These are phyloP conservation scores for Aleiodes sp. DNA, from an alignment of 1,140 invertebrate species.

Conservation along the genomic window DNA sequence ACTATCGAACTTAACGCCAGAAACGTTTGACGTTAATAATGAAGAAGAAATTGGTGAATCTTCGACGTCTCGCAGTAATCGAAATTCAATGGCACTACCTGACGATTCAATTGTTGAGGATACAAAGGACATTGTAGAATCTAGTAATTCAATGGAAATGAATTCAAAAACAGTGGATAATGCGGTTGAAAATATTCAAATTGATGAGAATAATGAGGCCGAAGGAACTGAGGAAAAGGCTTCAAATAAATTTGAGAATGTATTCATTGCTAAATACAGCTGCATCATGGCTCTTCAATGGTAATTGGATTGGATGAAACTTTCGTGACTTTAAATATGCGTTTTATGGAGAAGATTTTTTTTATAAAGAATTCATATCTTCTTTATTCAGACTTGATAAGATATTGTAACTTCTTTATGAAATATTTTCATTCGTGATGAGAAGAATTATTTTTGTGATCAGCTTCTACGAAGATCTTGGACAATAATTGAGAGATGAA, in stretches of 20 bases:
- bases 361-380: too few species aligned
- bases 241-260: constrained; percentile 13
- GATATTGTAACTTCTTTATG: too few species aligned
- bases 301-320: constrained; percentile 29
- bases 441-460: too few species aligned
- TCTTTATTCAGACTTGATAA: too few species aligned
- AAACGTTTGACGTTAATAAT: constrained; percentile 19
- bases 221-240: neutral
- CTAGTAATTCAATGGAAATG: constrained; percentile 6
- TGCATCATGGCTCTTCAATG: constrained; percentile 42
- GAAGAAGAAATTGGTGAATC: neutral
- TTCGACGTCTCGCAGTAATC: neutral
- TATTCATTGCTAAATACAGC: constrained; percentile 35
- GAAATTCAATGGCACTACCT: neutral
- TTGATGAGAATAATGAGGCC: constrained; percentile 9
- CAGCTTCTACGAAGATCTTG: too few species aligned
- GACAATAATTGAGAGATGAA: too few species aligned
- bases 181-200: constrained; percentile 12
- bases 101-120: neutral
- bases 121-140: constrained; percentile 1
- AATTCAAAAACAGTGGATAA: neutral
- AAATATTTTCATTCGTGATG: too few species aligned
- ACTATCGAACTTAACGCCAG: constrained; percentile 29
- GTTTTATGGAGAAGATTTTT: too few species aligned
- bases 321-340: too few species aligned